Percentiles rank a stretch among this genome's conserved stretches.
phyloP scores from a whole-genome alignment of 2,888 invertebrate genomes.

The Hydroisotoma schaefferi region DNA sequence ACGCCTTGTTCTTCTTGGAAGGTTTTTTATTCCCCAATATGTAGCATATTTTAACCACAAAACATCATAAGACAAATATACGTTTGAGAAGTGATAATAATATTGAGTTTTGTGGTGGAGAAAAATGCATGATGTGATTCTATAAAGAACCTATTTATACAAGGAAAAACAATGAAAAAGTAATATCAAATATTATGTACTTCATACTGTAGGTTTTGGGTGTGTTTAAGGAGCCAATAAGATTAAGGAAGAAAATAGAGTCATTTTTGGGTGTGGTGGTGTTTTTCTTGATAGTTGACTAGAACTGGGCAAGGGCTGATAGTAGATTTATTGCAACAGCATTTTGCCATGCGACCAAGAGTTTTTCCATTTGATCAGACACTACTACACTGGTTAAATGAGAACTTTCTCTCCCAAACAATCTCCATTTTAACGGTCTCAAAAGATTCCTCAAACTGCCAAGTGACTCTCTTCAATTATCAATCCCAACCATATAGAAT shows the following conservation, averaged over 20 bases:
- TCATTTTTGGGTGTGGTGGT: conserved; percentile 49
- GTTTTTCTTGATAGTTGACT: not conserved
- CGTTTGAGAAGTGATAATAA: not conserved
- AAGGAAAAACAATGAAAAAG: too few species aligned
- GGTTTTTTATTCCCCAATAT: too few species aligned
- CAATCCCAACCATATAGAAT: conserved; percentile 35
- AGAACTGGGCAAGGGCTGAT: not conserved
- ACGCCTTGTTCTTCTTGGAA: too few species aligned
- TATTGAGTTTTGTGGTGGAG: not conserved
- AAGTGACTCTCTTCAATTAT: conserved; percentile 39
- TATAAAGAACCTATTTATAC: too few species aligned
- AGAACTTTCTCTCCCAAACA: conserved; percentile 25
- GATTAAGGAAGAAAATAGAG: conserved; percentile 48
- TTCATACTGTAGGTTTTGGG: too few species aligned
- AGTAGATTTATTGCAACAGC: conserved; percentile 44
- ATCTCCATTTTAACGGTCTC: conserved; percentile 41
- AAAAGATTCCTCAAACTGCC: conserved; percentile 39
- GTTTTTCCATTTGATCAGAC: conserved; percentile 16
- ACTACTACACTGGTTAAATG: conserved; percentile 10
- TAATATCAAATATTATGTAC: too few species aligned
- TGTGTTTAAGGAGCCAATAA: conserved; percentile 48
- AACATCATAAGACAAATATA: not conserved
- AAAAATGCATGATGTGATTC: not conserved
- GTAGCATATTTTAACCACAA: too few species aligned
- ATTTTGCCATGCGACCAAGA: conserved; percentile 37